phyloP scores from a whole-genome alignment of 2,888 invertebrate genomes.

The Schizotus pectinicornis region DNA sequence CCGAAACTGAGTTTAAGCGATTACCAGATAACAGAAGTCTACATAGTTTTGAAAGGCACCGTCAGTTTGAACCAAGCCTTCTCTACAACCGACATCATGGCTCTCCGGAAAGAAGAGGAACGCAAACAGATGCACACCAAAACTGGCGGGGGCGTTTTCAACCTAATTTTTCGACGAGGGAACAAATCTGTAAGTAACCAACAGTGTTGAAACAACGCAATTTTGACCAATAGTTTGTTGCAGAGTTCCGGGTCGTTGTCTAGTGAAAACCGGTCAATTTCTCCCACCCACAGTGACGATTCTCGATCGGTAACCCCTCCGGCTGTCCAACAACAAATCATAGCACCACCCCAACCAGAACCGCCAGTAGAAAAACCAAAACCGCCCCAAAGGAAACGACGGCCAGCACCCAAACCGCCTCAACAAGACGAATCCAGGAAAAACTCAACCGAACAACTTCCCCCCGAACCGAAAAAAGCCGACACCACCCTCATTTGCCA shows the following conservation, averaged over 20 bases:
- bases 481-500: conserved; percentile 63
- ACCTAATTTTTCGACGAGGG: conserved; percentile 61
- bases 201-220: not conserved
- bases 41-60: conserved; percentile 64
- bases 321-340: conserved; percentile 46
- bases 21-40: conserved; percentile 70
- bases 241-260: conserved; percentile 57
- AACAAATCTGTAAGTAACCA: conserved; percentile 51
- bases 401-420: conserved; percentile 67
- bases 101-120: conserved; percentile 64
- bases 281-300: conserved; percentile 68
- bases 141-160: conserved; percentile 61
- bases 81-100: conserved; percentile 62
- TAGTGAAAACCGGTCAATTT: conserved; percentile 59
- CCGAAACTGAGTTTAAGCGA: conserved; percentile 66
- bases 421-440: conserved; percentile 30
- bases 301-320: conserved; percentile 59
- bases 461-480: conserved; percentile 37
- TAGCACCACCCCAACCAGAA: conserved; percentile 48
- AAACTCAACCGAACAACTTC: conserved; percentile 33
- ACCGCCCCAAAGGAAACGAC: conserved; percentile 62
- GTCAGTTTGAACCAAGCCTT: conserved; percentile 59
- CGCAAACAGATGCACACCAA: conserved; percentile 61
- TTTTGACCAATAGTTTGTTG: not conserved
- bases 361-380: conserved; percentile 57